phyloP scores from a whole-genome alignment of 2,797 vertebrate species.

The Anguilla pacifica region DNA sequence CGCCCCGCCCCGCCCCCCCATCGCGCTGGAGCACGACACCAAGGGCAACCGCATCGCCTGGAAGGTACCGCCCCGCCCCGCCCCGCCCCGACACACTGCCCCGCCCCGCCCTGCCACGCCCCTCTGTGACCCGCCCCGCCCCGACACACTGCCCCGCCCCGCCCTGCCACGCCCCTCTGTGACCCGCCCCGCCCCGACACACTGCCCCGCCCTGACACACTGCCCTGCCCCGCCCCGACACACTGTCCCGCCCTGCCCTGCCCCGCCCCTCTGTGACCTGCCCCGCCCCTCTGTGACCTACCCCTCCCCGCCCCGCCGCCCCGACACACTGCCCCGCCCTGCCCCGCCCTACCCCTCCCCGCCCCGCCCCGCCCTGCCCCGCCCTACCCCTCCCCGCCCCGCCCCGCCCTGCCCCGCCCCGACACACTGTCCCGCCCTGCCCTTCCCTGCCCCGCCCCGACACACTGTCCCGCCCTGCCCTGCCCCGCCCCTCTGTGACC shows the following conservation, averaged over 20 bases:
- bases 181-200: neutral
- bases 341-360: no score
- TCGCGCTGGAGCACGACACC: conserved; percentile 57
- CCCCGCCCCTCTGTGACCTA: neutral
- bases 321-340: conserved; percentile 30
- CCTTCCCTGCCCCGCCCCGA: conserved; percentile 25
- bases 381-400: neutral
- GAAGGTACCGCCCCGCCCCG: conserved; percentile 40
- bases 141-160: conserved; percentile 6
- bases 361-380: neutral
- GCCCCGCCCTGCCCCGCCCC: conserved; percentile 32
- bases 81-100: conserved; percentile 34
- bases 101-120: conserved; percentile 25
- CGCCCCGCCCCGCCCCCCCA: neutral
- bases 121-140: neutral
- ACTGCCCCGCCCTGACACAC: conserved; percentile 18
- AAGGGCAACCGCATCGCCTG: conserved; percentile 71
- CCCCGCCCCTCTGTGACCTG: no score
- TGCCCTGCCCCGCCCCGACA: neutral
- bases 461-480: conserved; percentile 30
- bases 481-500: no score
- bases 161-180: neutral
- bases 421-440: conserved; percentile 28
- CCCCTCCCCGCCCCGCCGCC: neutral
- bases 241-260: conserved; percentile 27